phyloP scores from a whole-genome alignment of 2,797 vertebrate genomes.

The Leptodactylus fallax region DNA sequence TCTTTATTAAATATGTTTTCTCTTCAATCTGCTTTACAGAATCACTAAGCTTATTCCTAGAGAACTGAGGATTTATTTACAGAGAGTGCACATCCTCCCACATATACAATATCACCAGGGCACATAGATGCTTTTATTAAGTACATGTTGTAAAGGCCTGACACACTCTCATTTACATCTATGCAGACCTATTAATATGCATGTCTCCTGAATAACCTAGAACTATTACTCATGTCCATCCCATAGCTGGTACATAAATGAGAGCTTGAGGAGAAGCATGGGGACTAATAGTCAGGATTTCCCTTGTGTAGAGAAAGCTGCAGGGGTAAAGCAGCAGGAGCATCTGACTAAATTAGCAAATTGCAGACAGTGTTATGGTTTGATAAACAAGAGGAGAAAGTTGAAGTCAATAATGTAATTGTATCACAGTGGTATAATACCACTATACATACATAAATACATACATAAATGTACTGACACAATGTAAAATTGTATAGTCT shows the following conservation, averaged over 20 bases:
- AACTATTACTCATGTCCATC: neutral
- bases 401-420: neutral
- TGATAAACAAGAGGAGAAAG: neutral
- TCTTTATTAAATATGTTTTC: conserved; percentile 61
- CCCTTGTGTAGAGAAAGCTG: conserved; percentile 19
- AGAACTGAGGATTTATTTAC: conserved; percentile 55
- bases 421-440: neutral
- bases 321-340: neutral
- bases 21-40: conserved; percentile 55
- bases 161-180: conserved; percentile 7
- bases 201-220: neutral
- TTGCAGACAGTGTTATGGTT: neutral
- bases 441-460: neutral
- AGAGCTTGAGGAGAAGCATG: conserved; percentile 10
- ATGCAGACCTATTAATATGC: neutral
- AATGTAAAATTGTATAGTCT: neutral
- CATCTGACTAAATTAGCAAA: conserved; percentile 47
- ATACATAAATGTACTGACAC: neutral
- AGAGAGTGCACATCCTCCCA: conserved; percentile 32
- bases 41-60: conserved; percentile 57
- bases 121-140: conserved; percentile 25
- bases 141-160: conserved; percentile 18
- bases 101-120: conserved; percentile 36
- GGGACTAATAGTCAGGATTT: conserved; percentile 31
- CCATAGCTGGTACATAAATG: conserved; percentile 10